These are phyloP conservation scores for Caenorhabditis doughertyi DNA, from an alignment of 2,888 invertebrate species.

Conservation along the genomic window DNA sequence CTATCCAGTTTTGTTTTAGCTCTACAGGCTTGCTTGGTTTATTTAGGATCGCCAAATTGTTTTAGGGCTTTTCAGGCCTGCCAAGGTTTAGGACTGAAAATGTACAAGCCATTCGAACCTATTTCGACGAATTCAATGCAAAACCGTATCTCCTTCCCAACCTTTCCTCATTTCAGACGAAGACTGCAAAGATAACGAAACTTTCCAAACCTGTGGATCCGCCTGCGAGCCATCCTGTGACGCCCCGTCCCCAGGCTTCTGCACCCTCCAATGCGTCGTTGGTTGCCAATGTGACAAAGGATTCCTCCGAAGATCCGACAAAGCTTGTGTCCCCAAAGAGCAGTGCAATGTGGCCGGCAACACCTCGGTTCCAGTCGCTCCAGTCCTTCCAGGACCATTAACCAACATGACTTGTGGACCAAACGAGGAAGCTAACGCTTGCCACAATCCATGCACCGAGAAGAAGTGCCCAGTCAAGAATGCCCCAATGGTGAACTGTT, in stretches of 20 bases:
- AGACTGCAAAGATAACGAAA: conserved; percentile 55
- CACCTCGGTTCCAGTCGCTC: background rate
- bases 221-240: conserved; percentile 67
- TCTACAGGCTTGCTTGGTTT: too few species aligned
- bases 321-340: conserved; percentile 35
- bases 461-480: conserved; percentile 38
- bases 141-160: too few species aligned
- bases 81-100: too few species aligned
- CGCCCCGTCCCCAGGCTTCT: conserved; percentile 42
- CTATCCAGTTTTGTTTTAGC: too few species aligned
- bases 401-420: conserved; percentile 31
- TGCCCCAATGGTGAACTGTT: conserved; percentile 27
- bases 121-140: too few species aligned
- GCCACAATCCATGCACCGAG: conserved; percentile 55
- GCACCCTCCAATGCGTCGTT: conserved; percentile 63
- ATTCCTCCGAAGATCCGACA: conserved; percentile 46
- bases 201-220: conserved; percentile 56
- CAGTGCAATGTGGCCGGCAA: conserved; percentile 16
- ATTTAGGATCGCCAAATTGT: too few species aligned
- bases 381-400: background rate
- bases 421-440: conserved; percentile 35
- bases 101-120: background rate
- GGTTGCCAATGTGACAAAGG: conserved; percentile 64
- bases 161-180: conserved; percentile 43
- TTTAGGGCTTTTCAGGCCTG: too few species aligned